These are phyloP conservation scores for Pollenia labialis DNA, from an alignment of 2,888 invertebrate genomes.

Conservation along the genomic window DNA sequence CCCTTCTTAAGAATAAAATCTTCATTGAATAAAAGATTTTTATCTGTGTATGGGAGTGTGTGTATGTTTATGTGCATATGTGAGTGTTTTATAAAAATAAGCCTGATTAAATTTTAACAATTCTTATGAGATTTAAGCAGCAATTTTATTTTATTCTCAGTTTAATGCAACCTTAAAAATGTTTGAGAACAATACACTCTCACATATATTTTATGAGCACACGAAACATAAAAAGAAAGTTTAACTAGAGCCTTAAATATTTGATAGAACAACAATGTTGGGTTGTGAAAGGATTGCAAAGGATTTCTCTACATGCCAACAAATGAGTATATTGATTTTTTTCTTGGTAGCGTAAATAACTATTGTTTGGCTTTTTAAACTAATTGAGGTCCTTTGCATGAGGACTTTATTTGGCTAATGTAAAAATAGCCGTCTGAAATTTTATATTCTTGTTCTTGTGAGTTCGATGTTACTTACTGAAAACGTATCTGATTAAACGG, in stretches of 20 bases:
- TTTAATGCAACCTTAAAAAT: neutral
- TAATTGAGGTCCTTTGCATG: neutral
- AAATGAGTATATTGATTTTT: neutral
- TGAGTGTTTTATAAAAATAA: slow-evolving; percentile 17
- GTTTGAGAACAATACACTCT: slow-evolving; percentile 10
- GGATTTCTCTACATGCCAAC: neutral
- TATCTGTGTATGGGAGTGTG: neutral
- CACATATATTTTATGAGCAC: neutral
- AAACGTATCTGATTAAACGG: too few species aligned
- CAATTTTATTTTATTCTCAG: slow-evolving; percentile 31
- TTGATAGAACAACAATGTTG: neutral
- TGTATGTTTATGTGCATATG: neutral
- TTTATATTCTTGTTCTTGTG: too few species aligned
- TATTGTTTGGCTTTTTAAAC: neutral
- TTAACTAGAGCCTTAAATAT: slow-evolving; percentile 14
- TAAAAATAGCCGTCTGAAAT: too few species aligned
- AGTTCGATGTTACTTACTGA: too few species aligned
- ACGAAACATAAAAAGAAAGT: slow-evolving; percentile 11
- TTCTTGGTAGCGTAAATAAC: neutral
- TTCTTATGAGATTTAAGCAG: slow-evolving; percentile 50
- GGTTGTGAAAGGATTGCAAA: neutral
- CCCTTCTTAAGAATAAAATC: neutral
- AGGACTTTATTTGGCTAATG: too few species aligned
- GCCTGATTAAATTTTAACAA: slow-evolving; percentile 58
- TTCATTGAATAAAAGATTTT: slow-evolving; percentile 14